These are phyloP conservation scores for Coranthus polyacanthus DNA, from an alignment of 2,797 vertebrate species.

Conservation along the genomic window DNA sequence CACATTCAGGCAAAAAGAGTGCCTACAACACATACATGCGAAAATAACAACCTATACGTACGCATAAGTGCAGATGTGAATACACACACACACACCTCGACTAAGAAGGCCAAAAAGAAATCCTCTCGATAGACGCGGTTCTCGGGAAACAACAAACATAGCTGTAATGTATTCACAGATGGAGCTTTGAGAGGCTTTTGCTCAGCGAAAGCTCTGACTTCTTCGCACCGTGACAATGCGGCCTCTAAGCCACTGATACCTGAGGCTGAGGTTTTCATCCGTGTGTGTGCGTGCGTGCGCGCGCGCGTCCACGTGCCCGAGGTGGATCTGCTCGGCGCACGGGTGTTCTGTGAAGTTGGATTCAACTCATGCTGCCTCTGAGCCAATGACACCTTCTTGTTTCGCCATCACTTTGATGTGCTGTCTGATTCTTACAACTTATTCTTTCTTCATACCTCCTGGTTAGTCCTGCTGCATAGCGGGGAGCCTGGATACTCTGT, in stretches of 20 bases:
- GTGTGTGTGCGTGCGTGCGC: background rate
- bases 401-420: conserved; percentile 60
- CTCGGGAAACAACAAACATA: too few species aligned
- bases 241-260: conserved; percentile 56
- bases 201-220: conserved; percentile 19
- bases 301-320: conserved; percentile 6
- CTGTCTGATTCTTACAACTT: conserved; percentile 47
- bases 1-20: background rate
- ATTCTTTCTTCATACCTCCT: conserved; percentile 17
- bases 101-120: conserved; percentile 46
- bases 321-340: conserved; percentile 2
- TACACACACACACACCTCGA: conserved; percentile 38
- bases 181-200: conserved; percentile 36
- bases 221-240: conserved; percentile 41
- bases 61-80: background rate
- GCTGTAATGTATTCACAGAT: conserved; percentile 59
- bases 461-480: conserved; percentile 29
- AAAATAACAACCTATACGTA: background rate
- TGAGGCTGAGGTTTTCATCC: conserved; percentile 22
- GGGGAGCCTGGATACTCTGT: conserved; percentile 28
- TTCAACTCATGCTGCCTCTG: conserved; percentile 50
- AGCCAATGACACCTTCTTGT: conserved; percentile 63
- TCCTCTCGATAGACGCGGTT: conserved; percentile 53
- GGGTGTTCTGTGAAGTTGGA: conserved; percentile 19
- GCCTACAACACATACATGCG: background rate